phyloP scores from a whole-genome alignment of 2,888 invertebrate species.

The Exocentrus adspersus region DNA sequence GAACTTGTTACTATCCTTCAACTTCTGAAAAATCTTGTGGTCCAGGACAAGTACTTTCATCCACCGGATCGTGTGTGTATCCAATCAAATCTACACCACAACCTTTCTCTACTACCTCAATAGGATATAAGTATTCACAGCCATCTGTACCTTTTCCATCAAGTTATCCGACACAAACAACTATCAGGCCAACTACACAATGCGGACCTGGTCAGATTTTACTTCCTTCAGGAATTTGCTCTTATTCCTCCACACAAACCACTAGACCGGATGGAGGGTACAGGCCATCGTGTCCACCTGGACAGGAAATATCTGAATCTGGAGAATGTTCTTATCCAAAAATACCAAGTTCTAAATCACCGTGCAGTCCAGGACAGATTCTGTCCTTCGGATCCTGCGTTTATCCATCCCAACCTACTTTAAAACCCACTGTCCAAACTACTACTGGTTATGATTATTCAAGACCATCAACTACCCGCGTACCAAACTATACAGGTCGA shows the following conservation, averaged over 20 bases:
- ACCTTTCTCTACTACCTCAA: neutral
- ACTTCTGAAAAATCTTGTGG: conserved; percentile 36
- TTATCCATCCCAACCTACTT: neutral
- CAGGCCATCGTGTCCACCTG: conserved; percentile 29
- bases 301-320: conserved; percentile 29
- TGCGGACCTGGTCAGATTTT: conserved; percentile 23
- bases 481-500: conserved; percentile 4
- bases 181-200: neutral
- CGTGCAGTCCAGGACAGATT: conserved; percentile 39
- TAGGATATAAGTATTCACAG: conserved; percentile 25
- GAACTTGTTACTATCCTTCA: conserved; percentile 24
- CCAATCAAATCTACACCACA: conserved; percentile 25
- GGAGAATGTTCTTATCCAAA: conserved; percentile 29
- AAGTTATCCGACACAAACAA: conserved; percentile 19
- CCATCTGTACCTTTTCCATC: conserved; percentile 22
- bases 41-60: conserved; percentile 34
- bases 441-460: conserved; percentile 20
- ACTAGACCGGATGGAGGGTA: neutral
- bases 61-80: conserved; percentile 37
- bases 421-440: neutral
- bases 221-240: conserved; percentile 9
- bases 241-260: neutral
- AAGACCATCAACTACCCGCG: conserved; percentile 13
- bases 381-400: conserved; percentile 6
- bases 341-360: conserved; percentile 33